Evolutionary conservation across 1,140 invertebrate species (phyloP), one percentile per base, ranked within the genome.

Genomic region (Macrosteles quadrilineatus): DNA sequence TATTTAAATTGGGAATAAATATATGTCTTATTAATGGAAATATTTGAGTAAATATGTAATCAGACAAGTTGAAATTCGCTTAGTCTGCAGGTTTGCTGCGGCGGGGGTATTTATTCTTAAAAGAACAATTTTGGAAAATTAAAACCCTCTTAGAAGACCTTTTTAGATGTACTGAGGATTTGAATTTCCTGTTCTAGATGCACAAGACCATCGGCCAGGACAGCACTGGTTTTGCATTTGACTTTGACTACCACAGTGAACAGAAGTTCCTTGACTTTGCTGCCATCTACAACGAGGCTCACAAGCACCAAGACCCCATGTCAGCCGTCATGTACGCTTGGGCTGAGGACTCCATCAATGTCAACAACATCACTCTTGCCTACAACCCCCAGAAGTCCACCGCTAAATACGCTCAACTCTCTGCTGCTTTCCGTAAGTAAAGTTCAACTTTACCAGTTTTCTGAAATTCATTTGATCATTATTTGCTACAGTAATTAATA

Each of bases 241-340:
- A 83, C 62, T 45, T 83, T 11, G 77, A 84, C 71, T 80, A 79
- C 43, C 80, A 82, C 67, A 82, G 82, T 25, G 84, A 86, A 31
- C 71, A 75, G 36, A 73, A 76, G 27, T 73, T 72, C 53, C 69
- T 83, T 75, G 45, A 79, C 76, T 17, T 80, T 29, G 63, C 62
- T 50, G 27, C 55, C 57, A 4, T 75, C n/a, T 72, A 75, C 17
- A 32, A 74, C 17, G 65, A 75, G 29, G 59, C 76, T 4, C 47
- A 72, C 14, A 62, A 76, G 63, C 72, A 67, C 17, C 64, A 77
- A 17, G 76, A 79, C 50, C 29, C 73, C 17, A 25, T 77, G 1
- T 75, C 77, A 55, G 67, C 71, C 23, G 67, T 82, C 23, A 31
- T 73, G 21, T 72, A 68, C 64, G 29, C 65, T 27, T 66, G 67